Conservation (phyloP, 2,888 invertebrate genomes). For the Eurytoma californica region DNA sequence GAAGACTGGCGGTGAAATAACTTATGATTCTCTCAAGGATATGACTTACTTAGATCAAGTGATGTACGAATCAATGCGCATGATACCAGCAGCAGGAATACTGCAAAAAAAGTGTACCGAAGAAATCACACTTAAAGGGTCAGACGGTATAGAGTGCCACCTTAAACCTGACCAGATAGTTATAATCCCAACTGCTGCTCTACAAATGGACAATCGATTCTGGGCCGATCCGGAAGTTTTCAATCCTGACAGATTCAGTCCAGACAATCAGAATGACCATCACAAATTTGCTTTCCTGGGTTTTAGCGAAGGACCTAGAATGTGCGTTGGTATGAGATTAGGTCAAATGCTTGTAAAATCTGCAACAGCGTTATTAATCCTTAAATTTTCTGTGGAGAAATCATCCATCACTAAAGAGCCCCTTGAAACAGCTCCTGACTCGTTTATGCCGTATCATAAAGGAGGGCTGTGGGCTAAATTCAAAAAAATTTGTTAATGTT, state of each 20-base stretch:
- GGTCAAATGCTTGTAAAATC: constrained; percentile 61
- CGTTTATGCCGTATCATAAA: neutral
- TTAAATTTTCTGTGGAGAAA: neutral
- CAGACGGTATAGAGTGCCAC: constrained; percentile 59
- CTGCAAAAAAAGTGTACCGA: constrained; percentile 58
- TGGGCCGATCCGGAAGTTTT: constrained; percentile 22
- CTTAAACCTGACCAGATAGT: constrained; percentile 57
- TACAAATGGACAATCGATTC: constrained; percentile 5
- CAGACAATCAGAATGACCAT: constrained; percentile 48
- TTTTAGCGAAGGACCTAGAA: constrained; percentile 66
- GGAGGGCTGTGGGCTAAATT: constrained; percentile 16
- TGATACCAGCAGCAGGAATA: constrained; percentile 36
- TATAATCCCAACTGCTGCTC: constrained; percentile 49
- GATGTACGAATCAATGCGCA: constrained; percentile 66
- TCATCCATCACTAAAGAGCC: constrained; percentile 3
- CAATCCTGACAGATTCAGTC: constrained; percentile 23
- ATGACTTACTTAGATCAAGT: constrained; percentile 77
- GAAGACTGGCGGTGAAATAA: constrained; percentile 64
- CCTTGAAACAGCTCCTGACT: neutral
- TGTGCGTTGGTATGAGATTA: constrained; percentile 65
- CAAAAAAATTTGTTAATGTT: neutral
- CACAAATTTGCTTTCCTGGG: constrained; percentile 61
- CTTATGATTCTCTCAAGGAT: constrained; percentile 75
- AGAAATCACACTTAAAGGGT: constrained; percentile 55
- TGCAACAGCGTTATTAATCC: neutral